phyloP scores from a whole-genome alignment of 1,140 invertebrate species.

The Scaptomyza hsui region DNA sequence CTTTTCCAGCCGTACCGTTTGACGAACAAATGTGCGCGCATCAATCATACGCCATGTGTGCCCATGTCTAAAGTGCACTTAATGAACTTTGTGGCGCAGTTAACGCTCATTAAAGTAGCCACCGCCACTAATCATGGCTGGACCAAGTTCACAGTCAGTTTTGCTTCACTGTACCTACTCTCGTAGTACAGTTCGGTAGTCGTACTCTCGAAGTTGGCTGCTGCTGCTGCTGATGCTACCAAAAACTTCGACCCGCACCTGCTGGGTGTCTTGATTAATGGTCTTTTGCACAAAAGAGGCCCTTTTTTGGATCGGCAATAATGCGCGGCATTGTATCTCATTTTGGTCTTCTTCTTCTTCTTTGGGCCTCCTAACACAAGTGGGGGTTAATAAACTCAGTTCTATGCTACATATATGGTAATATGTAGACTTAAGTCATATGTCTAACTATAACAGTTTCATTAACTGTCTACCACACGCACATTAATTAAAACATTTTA shows the following conservation, averaged over 20 bases:
- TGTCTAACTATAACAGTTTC: constrained; percentile 79
- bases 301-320: constrained; percentile 65
- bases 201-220: constrained; percentile 25
- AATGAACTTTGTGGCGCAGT: constrained; percentile 80
- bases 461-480: constrained; percentile 64
- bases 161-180: constrained; percentile 14
- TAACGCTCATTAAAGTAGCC: constrained; percentile 81
- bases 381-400: constrained; percentile 72
- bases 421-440: constrained; percentile 48
- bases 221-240: constrained; percentile 62
- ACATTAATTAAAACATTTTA: constrained; percentile 82
- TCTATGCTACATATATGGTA: constrained; percentile 60
- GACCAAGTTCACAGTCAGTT: constrained; percentile 24
- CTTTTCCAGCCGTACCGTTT: constrained; percentile 51
- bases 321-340: constrained; percentile 30
- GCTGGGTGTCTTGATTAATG: constrained; percentile 80
- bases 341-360: background rate
- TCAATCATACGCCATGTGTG: constrained; percentile 69
- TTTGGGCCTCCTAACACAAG: constrained; percentile 23
- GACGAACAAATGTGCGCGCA: constrained; percentile 54
- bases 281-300: constrained; percentile 53
- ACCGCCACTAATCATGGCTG: constrained; percentile 71
- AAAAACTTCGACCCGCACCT: constrained; percentile 63
- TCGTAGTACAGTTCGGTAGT: constrained; percentile 79
- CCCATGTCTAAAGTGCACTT: constrained; percentile 56